These are phyloP conservation scores for Rhagophthalmus giganteus DNA, from an alignment of 2,888 invertebrate species.

Conservation along the genomic window DNA sequence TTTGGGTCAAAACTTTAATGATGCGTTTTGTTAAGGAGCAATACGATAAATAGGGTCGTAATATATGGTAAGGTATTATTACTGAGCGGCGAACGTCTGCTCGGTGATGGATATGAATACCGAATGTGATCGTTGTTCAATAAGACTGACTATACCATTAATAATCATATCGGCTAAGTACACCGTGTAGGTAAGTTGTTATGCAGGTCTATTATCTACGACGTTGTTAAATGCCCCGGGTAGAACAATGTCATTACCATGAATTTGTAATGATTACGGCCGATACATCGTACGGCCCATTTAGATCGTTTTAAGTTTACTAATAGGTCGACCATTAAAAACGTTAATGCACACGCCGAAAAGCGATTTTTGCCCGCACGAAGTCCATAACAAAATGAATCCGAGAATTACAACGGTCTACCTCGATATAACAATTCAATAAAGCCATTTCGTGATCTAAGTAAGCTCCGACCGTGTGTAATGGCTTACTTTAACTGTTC, in stretches of 20 bases:
- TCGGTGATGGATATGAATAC: constrained; percentile 27
- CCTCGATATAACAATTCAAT: constrained; percentile 39
- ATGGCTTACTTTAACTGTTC: constrained; percentile 53
- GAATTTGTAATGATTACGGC: constrained; percentile 21
- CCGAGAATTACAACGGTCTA: constrained; percentile 26
- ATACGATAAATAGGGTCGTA: constrained; percentile 5
- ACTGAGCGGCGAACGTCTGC: constrained; percentile 26
- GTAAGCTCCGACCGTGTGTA: constrained; percentile 50
- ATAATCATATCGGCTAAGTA: constrained; percentile 25
- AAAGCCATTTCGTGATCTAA: constrained; percentile 50
- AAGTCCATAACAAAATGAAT: constrained; percentile 21
- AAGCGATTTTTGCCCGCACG: constrained; percentile 23
- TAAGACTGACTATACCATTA: constrained; percentile 22
- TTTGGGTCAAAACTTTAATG: not conserved
- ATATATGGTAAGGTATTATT: constrained; percentile 23
- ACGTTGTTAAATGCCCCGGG: constrained; percentile 25
- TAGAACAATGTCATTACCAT: constrained; percentile 26
- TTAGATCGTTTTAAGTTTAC: constrained; percentile 6
- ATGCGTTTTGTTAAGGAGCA: constrained; percentile 7
- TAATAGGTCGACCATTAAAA: constrained; percentile 6
- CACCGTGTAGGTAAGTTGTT: constrained; percentile 27
- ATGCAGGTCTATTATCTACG: constrained; percentile 29
- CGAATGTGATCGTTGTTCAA: constrained; percentile 29
- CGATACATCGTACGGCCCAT: constrained; percentile 11
- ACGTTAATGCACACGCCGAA: constrained; percentile 5